These are phyloP conservation scores for Eupithecia vulgata DNA, from an alignment of 2,888 invertebrate species.

Conservation along the genomic window DNA sequence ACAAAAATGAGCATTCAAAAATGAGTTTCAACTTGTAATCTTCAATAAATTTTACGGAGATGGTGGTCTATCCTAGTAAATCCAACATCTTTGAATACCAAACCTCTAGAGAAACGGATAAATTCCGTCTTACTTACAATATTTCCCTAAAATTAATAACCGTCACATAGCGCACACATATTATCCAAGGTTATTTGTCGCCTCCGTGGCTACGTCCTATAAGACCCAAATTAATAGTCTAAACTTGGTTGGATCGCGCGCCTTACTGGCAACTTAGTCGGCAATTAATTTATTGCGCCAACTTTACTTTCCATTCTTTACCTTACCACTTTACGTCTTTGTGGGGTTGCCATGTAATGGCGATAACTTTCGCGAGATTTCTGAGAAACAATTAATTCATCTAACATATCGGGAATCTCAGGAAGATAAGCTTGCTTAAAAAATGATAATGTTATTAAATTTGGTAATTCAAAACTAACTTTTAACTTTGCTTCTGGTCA, in stretches of 20 bases:
- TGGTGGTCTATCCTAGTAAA: no score
- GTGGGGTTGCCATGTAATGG: conserved; percentile 53
- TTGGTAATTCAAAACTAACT: neutral
- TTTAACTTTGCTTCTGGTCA: no score
- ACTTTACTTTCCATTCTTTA: conserved; percentile 82
- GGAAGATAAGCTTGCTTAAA: neutral
- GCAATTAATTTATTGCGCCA: conserved; percentile 81
- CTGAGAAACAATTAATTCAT: neutral
- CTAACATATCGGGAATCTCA: neutral
- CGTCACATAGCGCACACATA: conserved; percentile 47
- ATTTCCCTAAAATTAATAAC: conserved; percentile 45
- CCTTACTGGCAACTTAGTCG: conserved; percentile 75
- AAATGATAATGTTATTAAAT: neutral
- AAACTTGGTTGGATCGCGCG: conserved; percentile 75
- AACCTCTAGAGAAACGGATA: neutral
- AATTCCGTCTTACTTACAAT: conserved; percentile 19
- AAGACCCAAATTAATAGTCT: conserved; percentile 82
- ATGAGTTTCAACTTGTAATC: no score
- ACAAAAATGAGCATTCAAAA: no score
- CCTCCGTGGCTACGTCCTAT: conserved; percentile 54
- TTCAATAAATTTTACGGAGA: no score
- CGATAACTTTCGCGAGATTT: neutral
- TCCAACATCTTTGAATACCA: neutral
- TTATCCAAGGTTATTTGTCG: conserved; percentile 68
- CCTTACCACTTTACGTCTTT: conserved; percentile 71